Evolutionary conservation across 2,888 invertebrate genomes (phyloP), one percentile per base, ranked within the genome.

Genomic region (Nudaria mundana): DNA sequence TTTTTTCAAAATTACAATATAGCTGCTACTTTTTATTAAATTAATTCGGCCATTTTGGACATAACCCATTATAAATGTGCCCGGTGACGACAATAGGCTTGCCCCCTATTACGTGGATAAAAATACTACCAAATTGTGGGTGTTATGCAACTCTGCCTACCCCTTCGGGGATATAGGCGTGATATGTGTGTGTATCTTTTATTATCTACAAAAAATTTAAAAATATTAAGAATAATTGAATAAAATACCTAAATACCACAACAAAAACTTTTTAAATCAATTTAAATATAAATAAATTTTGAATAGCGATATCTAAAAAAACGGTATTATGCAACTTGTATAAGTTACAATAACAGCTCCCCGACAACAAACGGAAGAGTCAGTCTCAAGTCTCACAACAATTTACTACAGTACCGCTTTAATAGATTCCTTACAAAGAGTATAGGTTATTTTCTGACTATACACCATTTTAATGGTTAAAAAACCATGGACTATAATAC

Each of bases 341-440:
- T 62, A 59, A 46, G 56, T 61, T 59, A 58, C 59, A 30, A 50
- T 59, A 47, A 49, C 37, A 45, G 50, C 56, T 57, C 60, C 45
- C 40, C 34, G 39, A 48, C 60, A 50, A 59, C 40, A 57, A 57
- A 57, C 47, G 52, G 56, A 45, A 48, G 45, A 57, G 52, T 59
- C 60, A 57, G 52, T 52, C 57, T 50, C 37, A 40, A 30, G n/a
- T n/a, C n/a, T n/a, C n/a, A n/a, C n/a, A n/a, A 49, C 49, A 49
- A 52, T 52, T 48, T 46, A 39, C 56, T 35, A 46, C 32, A 56
- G 56, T 40, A 59, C 42, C 37, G 37, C 44, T 50, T 50, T 59
- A 59, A 57, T 57, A 76, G 81, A 77, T 74, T 76, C 74, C 69
- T 65, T 67, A 63, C 54, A 62, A 65, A 76, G 76, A 80, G 73